Conservation (phyloP, 2,888 invertebrate species). For the Anoplius nigerrimus region DNA sequence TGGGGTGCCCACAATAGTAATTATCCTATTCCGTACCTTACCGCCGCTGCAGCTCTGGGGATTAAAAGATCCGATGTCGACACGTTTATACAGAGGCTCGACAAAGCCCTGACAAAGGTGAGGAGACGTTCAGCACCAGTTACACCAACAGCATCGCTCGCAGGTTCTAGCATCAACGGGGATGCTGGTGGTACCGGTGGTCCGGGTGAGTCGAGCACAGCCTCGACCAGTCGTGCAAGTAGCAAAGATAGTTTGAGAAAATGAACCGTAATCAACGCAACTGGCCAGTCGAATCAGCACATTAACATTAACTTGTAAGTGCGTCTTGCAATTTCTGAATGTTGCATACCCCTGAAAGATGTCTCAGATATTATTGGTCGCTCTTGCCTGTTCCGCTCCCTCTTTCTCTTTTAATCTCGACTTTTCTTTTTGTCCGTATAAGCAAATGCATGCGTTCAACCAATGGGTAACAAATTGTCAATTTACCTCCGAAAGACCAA, state of each 20-base stretch:
- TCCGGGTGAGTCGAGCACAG: conserved; percentile 70
- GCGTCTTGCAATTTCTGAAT: conserved; percentile 45
- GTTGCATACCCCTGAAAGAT: conserved; percentile 42
- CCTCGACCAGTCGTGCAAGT: conserved; percentile 71
- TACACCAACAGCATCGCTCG: conserved; percentile 70
- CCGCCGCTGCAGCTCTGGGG: conserved; percentile 85
- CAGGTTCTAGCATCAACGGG: conserved; percentile 71
- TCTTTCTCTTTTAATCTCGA: not conserved
- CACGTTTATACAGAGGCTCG: conserved; percentile 80
- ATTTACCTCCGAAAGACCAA: too few species aligned
- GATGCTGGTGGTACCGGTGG: conserved; percentile 68
- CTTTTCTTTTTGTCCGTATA: not conserved
- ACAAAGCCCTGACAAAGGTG: conserved; percentile 77
- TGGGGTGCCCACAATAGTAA: conserved; percentile 83
- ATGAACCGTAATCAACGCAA: conserved; percentile 74
- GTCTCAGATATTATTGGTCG: conserved; percentile 7
- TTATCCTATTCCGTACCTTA: conserved; percentile 81
- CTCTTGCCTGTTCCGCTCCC: too few species aligned
- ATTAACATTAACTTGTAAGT: conserved; percentile 69
- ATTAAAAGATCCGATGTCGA: conserved; percentile 82
- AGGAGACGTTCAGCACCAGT: conserved; percentile 70
- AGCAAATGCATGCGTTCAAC: not conserved
- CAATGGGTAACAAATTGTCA: too few species aligned
- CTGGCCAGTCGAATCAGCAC: conserved; percentile 72
- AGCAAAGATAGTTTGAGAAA: conserved; percentile 72